These are phyloP conservation scores for Nymphicus hollandicus DNA, from an alignment of 2,113 vertebrate genomes.

Conservation along the genomic window DNA sequence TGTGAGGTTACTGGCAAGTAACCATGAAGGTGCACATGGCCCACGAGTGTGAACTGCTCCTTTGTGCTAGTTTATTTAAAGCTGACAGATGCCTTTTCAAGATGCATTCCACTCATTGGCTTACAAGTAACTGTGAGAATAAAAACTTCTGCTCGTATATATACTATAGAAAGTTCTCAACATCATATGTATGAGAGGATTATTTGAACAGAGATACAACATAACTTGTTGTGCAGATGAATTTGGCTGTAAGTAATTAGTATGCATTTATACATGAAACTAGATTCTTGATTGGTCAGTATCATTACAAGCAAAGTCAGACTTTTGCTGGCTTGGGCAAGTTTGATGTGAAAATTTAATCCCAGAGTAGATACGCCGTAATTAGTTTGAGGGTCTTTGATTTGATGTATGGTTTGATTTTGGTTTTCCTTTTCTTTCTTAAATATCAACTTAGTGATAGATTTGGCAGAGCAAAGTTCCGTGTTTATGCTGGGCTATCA, in stretches of 20 bases:
- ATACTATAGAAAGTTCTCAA: not conserved
- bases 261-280: not conserved
- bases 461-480: not conserved
- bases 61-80: not conserved
- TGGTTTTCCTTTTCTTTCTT: not conserved
- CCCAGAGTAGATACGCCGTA: not conserved
- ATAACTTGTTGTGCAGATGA: not conserved
- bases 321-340: not conserved
- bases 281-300: not conserved
- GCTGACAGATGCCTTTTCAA: not conserved
- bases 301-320: not conserved
- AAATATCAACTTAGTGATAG: not conserved
- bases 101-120: not conserved
- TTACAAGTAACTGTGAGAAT: not conserved
- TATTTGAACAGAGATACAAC: not conserved
- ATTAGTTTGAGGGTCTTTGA: not conserved
- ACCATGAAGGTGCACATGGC: rapidly evolving
- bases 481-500: not conserved
- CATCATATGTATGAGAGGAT: rapidly evolving
- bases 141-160: not conserved
- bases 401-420: not conserved
- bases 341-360: not conserved
- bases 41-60: rapidly evolving
- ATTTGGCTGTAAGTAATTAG: not conserved
- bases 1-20: not conserved